Conservation (phyloP, 2,113 vertebrate genomes). For the Corythoichthys haematopterus region DNA sequence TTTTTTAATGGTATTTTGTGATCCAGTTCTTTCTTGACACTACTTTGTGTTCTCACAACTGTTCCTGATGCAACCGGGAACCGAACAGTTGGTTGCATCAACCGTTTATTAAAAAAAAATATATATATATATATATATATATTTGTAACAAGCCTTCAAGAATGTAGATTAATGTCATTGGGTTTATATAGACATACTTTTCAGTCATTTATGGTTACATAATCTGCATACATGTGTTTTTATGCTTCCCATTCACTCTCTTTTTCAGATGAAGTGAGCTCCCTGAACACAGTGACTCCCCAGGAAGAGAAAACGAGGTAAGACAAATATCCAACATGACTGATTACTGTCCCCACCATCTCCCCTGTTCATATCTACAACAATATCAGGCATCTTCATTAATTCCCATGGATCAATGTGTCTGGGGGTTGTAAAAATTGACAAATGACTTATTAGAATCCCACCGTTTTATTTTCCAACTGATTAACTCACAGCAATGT, state of each 20-base stretch:
- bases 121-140: no score
- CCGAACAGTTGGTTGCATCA: conserved; percentile 21
- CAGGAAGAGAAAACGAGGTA: conserved; percentile 74
- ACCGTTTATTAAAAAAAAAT: conserved; percentile 11
- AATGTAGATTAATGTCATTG: conserved; percentile 32
- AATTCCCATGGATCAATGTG: conserved; percentile 75
- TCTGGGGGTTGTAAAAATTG: conserved; percentile 77
- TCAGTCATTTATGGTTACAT: conserved; percentile 32
- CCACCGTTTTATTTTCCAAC: conserved; percentile 76
- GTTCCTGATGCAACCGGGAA: conserved; percentile 22
- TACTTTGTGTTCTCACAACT: conserved; percentile 33
- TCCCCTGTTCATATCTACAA: conserved; percentile 73
- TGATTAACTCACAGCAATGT: conserved; percentile 75
- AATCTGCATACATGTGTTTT: conserved; percentile 50
- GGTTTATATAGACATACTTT: conserved; percentile 36
- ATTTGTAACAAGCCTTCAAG: neutral
- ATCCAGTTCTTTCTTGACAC: neutral
- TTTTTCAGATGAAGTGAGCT: conserved; percentile 73
- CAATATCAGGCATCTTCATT: conserved; percentile 76
- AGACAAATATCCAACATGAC: conserved; percentile 70
- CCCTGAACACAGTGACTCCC: conserved; percentile 62
- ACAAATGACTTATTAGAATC: conserved; percentile 81
- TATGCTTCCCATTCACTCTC: conserved; percentile 55
- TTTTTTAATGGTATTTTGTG: conserved; percentile 17
- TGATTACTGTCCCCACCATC: conserved; percentile 71